Evolutionary conservation across 2,113 vertebrate species (phyloP).

Genomic region (Phalacrocorax carbo): DNA sequence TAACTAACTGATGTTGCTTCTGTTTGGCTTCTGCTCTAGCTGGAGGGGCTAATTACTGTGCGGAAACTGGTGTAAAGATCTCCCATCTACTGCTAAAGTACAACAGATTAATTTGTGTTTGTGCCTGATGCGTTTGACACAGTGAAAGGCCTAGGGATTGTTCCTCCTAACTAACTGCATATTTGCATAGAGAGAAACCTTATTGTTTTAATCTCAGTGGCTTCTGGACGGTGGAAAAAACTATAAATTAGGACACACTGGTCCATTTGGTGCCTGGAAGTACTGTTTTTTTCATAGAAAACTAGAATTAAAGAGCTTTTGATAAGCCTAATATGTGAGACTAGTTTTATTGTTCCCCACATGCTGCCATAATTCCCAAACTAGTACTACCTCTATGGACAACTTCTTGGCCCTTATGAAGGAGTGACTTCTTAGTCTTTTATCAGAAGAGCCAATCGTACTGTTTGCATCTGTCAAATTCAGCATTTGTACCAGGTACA

Average conservation of each 20-base stretch:
- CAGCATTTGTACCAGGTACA: neutral
- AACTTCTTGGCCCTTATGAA: neutral
- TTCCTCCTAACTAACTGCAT: neutral
- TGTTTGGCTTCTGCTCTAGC: neutral
- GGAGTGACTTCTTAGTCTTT: neutral
- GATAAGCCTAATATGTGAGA: neutral
- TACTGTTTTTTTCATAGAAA: neutral
- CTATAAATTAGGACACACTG: neutral
- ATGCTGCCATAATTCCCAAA: neutral
- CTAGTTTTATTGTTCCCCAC: neutral
- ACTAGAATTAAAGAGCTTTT: neutral
- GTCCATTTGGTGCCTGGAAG: neutral
- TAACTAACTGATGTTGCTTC: neutral
- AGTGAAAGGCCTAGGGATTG: neutral
- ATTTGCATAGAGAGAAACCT: neutral
- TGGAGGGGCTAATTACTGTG: neutral
- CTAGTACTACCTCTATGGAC: neutral
- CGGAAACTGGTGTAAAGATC: neutral
- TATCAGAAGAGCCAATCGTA: neutral
- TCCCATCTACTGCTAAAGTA: neutral
- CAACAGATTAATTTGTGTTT: neutral
- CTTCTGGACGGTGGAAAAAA: neutral
- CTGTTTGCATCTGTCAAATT: neutral
- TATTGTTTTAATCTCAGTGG: neutral
- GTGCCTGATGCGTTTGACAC: neutral